Evolutionary conservation across 2,888 invertebrate genomes (phyloP).

Genomic region (Pterostichus madidus): DNA sequence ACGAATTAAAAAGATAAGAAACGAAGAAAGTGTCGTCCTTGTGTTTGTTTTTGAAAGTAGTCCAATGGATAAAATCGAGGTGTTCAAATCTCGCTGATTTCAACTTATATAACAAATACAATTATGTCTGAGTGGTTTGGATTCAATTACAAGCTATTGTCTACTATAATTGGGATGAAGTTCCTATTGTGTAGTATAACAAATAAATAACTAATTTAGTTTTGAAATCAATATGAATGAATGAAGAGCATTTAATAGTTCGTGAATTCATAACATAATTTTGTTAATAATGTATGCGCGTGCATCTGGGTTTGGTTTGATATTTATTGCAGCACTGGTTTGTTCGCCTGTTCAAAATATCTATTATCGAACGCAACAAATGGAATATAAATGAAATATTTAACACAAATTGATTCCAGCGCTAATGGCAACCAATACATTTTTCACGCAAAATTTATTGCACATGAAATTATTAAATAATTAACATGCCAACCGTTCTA

Average conservation of each 20-base stretch:
- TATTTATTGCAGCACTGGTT: neutral
- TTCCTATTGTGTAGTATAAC: too few relatives aligned
- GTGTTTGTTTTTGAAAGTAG: too few relatives aligned
- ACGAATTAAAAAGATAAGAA: too few relatives aligned
- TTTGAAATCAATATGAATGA: neutral
- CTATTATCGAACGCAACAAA: conserved; percentile 13
- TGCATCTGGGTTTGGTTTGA: neutral
- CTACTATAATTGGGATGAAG: too few relatives aligned
- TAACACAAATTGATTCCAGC: conserved; percentile 32
- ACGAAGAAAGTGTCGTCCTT: too few relatives aligned
- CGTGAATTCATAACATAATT: too few relatives aligned
- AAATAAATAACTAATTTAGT: too few relatives aligned
- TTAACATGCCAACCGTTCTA: neutral
- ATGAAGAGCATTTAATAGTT: conserved; percentile 21
- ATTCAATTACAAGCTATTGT: too few relatives aligned
- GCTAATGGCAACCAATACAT: conserved; percentile 6
- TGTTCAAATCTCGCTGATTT: too few relatives aligned
- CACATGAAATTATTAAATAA: conserved; percentile 29
- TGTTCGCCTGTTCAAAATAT: neutral
- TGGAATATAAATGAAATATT: conserved; percentile 33
- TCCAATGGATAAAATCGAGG: too few relatives aligned
- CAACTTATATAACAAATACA: too few relatives aligned
- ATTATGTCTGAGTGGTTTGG: too few relatives aligned
- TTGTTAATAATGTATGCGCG: conserved; percentile 7
- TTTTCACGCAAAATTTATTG: neutral